A percentile compares a stretch with the other conserved stretches of the same genome.
These are phyloP conservation scores for Catostylus mosaicus DNA, from an alignment of 30 jellyfish, hydroid and myxozoan species.

Conservation along the genomic window DNA sequence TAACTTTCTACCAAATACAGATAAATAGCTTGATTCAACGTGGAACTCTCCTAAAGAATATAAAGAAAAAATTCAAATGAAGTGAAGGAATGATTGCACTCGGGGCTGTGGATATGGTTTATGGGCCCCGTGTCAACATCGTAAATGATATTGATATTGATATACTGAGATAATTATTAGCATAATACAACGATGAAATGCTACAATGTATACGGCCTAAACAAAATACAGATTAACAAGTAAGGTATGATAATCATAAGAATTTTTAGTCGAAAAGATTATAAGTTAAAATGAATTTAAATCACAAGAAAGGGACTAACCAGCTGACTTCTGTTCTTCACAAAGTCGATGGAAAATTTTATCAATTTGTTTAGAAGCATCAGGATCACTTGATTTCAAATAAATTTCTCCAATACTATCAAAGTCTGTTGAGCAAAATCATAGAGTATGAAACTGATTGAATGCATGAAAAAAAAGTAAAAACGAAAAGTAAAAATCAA, in stretches of 20 bases:
- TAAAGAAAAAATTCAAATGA: background rate
- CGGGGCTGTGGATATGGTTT: too few relatives aligned
- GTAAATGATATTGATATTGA: too few relatives aligned
- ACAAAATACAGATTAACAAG: too few relatives aligned
- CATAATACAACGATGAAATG: too few relatives aligned
- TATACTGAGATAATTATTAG: too few relatives aligned
- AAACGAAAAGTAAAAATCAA: background rate
- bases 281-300: too few relatives aligned
- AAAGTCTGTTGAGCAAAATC: conserved; percentile 53
- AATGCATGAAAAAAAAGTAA: background rate
- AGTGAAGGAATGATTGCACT: too few relatives aligned
- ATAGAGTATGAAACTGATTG: background rate
- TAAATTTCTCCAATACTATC: conserved; percentile 63
- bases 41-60: conserved; percentile 24
- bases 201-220: too few relatives aligned
- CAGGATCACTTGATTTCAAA: conserved; percentile 58
- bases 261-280: too few relatives aligned
- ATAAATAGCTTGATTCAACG: conserved; percentile 36
- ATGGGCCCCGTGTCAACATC: too few relatives aligned
- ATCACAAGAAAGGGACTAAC: background rate
- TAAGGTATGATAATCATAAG: too few relatives aligned
- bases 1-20: conserved; percentile 87
- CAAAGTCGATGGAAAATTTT: conserved; percentile 62
- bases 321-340: conserved; percentile 56
- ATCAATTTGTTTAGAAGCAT: conserved; percentile 34